Conservation (phyloP, 2,888 invertebrate genomes). For the Tinea pellionella region DNA sequence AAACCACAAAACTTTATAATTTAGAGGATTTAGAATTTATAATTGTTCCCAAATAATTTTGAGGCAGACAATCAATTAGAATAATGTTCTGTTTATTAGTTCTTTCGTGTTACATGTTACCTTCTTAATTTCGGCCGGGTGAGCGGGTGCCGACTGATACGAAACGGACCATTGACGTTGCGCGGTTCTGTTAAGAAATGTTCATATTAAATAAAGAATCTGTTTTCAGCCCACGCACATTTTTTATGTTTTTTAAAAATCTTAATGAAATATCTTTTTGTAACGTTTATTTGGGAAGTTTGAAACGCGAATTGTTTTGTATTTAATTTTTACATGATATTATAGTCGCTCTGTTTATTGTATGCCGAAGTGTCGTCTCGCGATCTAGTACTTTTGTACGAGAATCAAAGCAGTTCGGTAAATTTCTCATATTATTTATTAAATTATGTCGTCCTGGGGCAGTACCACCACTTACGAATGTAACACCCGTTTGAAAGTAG, state of each 20-base stretch:
- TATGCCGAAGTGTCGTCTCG: too few relatives aligned
- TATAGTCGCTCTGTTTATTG: too few relatives aligned
- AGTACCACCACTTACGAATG: too few relatives aligned
- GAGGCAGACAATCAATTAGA: background rate
- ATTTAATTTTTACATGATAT: too few relatives aligned
- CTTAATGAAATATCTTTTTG: background rate
- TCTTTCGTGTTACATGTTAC: background rate
- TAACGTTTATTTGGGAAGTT: background rate
- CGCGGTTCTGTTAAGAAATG: background rate
- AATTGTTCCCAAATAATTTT: background rate
- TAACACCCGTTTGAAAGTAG: too few relatives aligned
- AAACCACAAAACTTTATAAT: too few relatives aligned
- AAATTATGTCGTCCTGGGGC: too few relatives aligned
- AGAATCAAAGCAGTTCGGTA: too few relatives aligned
- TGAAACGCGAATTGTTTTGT: background rate
- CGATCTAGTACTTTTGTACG: too few relatives aligned
- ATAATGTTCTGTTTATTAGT: slow-evolving; percentile 5
- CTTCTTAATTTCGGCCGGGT: background rate
- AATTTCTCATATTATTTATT: too few relatives aligned
- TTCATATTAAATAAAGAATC: slow-evolving; percentile 5
- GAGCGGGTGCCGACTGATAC: slow-evolving; percentile 2
- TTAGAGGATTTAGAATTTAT: background rate
- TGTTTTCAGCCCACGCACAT: background rate
- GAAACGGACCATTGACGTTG: background rate
- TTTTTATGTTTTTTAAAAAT: background rate